Base-by-base conservation (phyloP, 2,888 invertebrate species). In the Sisyra terminalis region DNA sequence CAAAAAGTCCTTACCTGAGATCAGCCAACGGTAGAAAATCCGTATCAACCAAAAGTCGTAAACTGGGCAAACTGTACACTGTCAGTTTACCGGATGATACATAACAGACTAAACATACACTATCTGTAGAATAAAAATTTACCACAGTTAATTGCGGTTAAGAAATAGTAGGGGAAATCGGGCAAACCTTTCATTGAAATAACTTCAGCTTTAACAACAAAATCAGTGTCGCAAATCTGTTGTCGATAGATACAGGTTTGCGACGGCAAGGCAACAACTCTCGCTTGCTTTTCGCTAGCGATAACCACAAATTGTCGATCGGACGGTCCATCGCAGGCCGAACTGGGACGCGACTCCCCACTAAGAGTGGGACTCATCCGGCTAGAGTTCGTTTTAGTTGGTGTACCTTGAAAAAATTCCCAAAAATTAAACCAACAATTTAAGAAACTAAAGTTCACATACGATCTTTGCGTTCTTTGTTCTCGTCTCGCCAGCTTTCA, bases 21-120 rank as follows among this genome's bases (percentile, higher is more conserved):
- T 94, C 92, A 50, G 87, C 79, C 51, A 90, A 75, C 48, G 94
- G 93, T 57, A 96, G 75, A 70, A 96, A 93, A 66, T 93, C 90
- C 48, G 88, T 79, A 65, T 94, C 88, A 57, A 93, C 74, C 50
- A 98, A 75, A 53, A 83, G 84, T 64, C 89, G 80, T 55, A 98
- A 75, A 61, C 93, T 93, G 47, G 98, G 98, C 64, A 98, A 73
- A 69, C 90, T 93, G 71, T 90, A 89, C 48, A 90, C 86, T 58
- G 82, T 75, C 57, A 98, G 69, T 67, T 90, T 90, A 44, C 96
- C 94, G 65, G 85, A 93, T 48, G 93, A 92, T 56, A 90, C 71
- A 71, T 94, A 96, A 66, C 87, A 88, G 53, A 88, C 82, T 58
- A 96, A 73, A 65, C 93, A 94, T 54, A 90, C 87, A 62, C 89